Percentiles rank a stretch among this genome's conserved stretches.
These are phyloP conservation scores for Phenganax marumi DNA, from an alignment of 92 coral and sea anemone genomes.

Conservation along the genomic window DNA sequence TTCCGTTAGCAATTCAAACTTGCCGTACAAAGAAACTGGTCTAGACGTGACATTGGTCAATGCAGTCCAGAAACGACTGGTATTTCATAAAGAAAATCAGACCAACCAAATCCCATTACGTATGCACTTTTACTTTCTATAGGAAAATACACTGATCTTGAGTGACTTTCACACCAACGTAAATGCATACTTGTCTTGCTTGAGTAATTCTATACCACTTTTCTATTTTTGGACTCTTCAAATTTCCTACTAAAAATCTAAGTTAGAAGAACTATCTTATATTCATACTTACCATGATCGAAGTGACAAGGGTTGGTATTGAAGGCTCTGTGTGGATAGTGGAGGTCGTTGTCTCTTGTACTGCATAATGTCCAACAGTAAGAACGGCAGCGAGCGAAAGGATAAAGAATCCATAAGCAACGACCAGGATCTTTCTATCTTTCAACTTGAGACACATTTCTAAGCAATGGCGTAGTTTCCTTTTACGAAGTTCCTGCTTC, in stretches of 20 bases:
- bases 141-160: no score
- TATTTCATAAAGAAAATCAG: no score
- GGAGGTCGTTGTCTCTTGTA: constrained; percentile 16
- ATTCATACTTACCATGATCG: constrained; percentile 21
- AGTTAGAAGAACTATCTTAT: not conserved
- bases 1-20: constrained; percentile 3
- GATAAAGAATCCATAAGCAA: constrained; percentile 16
- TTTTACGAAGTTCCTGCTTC: not conserved
- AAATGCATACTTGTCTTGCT: no score
- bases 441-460: constrained; percentile 12
- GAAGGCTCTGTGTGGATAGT: constrained; percentile 21
- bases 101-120: no score
- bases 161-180: no score
- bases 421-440: constrained; percentile 24
- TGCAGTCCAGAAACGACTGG: no score
- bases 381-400: constrained; percentile 11
- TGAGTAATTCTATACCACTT: no score
- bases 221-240: not conserved
- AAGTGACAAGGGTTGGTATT: constrained; percentile 13
- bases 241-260: not conserved
- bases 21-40: not conserved
- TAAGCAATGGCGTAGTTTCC: constrained; percentile 8
- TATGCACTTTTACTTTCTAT: no score
- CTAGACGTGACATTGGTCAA: not conserved
- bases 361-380: constrained; percentile 7